phyloP scores from a whole-genome alignment of 2,888 invertebrate species.

The Enchytraeus crypticus region DNA sequence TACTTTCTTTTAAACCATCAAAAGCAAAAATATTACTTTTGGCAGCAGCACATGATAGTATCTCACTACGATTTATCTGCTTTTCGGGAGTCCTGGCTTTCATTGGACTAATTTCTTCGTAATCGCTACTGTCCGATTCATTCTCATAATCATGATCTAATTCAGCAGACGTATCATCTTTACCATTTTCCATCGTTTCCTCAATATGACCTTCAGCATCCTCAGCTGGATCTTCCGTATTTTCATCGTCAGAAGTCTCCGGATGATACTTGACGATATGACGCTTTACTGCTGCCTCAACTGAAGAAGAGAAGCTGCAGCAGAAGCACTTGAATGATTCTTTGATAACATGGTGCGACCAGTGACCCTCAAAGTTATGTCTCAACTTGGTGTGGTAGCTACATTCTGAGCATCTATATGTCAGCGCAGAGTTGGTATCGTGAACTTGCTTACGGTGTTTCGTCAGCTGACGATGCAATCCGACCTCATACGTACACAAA shows the following conservation, averaged over 20 bases:
- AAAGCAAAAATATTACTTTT: no score
- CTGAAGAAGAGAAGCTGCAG: conserved; percentile 14
- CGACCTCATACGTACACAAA: no score
- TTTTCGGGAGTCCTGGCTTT: no score
- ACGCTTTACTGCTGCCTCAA: conserved; percentile 8
- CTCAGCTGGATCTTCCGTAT: not conserved
- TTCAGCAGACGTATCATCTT: not conserved
- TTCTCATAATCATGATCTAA: not conserved
- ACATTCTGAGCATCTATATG: conserved; percentile 11
- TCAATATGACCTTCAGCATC: not conserved
- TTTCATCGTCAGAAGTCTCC: not conserved
- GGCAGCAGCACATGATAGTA: no score
- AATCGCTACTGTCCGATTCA: not conserved
- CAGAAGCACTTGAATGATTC: conserved; percentile 10
- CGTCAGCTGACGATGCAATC: no score
- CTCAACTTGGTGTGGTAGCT: conserved; percentile 4
- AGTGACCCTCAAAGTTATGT: conserved; percentile 14
- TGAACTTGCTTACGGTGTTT: not conserved
- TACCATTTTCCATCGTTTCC: not conserved
- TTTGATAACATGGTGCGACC: conserved; percentile 8
- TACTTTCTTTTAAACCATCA: not conserved
- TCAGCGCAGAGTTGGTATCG: not conserved
- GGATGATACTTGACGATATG: conserved; percentile 8
- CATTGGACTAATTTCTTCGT: no score
- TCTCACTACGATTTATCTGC: no score